Evolutionary conservation across 2,113 vertebrate genomes (phyloP), one percentile per base, ranked within the genome.

Genomic region (Cephalopholis sonnerati): DNA sequence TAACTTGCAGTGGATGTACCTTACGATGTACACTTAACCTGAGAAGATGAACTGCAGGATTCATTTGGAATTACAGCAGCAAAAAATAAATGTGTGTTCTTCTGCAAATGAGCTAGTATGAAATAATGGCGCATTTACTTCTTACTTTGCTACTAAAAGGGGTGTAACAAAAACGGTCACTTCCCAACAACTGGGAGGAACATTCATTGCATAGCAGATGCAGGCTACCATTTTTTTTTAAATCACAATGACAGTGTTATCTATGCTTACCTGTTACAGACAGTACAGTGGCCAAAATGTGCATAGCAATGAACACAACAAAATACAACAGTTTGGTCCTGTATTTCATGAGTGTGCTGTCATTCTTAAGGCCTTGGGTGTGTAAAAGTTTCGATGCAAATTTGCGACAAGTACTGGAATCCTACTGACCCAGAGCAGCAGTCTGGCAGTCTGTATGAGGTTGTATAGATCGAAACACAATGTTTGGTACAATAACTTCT

Each of bases 1-100:
- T 74, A 57, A 74, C 78, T 89, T 83, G 24, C 84, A 94, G 93
- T 93, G 92, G 93, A 61, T 94, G 82, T 87, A 84, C 46, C 50
- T 94, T 41, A 76, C 79, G 1, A 91, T 94, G 88, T 94, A 87
- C 62, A 90, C 82, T 18, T 93, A 72, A 90, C 6, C 39, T 62
- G 44, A 36, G 25, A 61, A 24, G 65, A 77, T 66, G 44, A 16
- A 17, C 25, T 15, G 6, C n/a, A 58, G 53, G 32, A 73, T 17
- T 27, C 1, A 10, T 18, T 8, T 25, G 20, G 59, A 46, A 36
- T 36, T 1, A 57, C 25, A 27, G 24, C 54, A 7, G 32, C 46
- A 66, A 29, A 59, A 72, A 24, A 78, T 13, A 8, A 64, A 51
- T 20, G 20, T 3, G n/a, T 29, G 17, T 44, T 29, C 3, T 46